Evolutionary conservation across 2,797 vertebrate genomes (phyloP).

Genomic region (Trachurus trachurus): DNA sequence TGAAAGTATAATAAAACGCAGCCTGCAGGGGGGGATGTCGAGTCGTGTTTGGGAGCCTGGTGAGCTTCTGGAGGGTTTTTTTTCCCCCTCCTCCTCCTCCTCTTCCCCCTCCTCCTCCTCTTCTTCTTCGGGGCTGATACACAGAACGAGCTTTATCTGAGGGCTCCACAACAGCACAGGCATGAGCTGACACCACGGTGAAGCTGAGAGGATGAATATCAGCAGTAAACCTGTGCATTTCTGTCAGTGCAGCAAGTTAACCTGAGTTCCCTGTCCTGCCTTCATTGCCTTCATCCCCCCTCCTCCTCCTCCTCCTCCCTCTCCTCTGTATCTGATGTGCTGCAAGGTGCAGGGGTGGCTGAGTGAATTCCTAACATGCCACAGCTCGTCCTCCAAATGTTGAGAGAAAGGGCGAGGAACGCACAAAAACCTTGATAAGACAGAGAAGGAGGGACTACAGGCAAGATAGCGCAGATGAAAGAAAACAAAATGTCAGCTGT

Average conservation of each 20-base stretch:
- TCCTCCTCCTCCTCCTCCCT: too few relatives aligned
- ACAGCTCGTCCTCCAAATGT: constrained; percentile 65
- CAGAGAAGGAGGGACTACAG: not conserved
- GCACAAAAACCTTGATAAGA: constrained; percentile 15
- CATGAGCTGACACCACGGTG: constrained; percentile 43
- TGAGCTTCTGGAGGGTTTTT: not conserved
- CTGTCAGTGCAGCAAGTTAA: constrained; percentile 37
- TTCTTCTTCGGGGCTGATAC: constrained; percentile 4
- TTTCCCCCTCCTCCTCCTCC: not conserved
- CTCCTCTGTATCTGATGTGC: constrained; percentile 63
- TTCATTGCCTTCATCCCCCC: not conserved
- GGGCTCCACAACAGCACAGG: constrained; percentile 52
- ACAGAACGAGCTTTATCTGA: constrained; percentile 56
- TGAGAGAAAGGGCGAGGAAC: constrained; percentile 36
- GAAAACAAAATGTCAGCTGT: constrained; percentile 19
- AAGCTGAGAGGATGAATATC: constrained; percentile 40
- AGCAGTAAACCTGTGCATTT: not conserved
- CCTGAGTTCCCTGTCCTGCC: constrained; percentile 26
- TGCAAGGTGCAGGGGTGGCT: constrained; percentile 71
- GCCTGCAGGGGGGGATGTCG: constrained; percentile 71
- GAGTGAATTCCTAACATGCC: constrained; percentile 81
- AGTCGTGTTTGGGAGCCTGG: constrained; percentile 24
- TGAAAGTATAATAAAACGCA: not conserved
- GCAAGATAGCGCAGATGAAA: constrained; percentile 38
- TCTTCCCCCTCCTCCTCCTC: not conserved